Conservation (phyloP, 2,888 invertebrate species). For the Pristionchus maxplancki region DNA sequence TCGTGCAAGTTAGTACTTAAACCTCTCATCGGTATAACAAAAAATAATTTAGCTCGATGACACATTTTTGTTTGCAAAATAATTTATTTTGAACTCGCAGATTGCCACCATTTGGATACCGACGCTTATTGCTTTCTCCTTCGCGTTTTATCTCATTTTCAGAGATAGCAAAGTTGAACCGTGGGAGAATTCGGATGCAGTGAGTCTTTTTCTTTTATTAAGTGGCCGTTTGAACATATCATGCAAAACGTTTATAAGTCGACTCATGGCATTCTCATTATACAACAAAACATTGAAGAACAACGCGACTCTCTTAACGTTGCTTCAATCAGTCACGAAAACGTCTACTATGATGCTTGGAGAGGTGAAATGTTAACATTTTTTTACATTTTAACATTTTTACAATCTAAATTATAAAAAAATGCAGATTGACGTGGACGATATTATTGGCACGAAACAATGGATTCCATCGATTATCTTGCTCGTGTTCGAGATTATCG, state of each 20-base stretch:
- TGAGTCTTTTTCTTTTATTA: too few relatives aligned
- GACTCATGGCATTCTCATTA: too few relatives aligned
- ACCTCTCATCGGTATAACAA: too few relatives aligned
- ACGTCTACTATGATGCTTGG: conserved; percentile 77
- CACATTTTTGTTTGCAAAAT: too few relatives aligned
- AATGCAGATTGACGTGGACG: conserved; percentile 53
- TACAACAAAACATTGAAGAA: conserved; percentile 55
- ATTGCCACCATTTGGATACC: conserved; percentile 76
- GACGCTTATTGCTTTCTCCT: conserved; percentile 74
- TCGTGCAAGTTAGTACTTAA: conserved; percentile 70
- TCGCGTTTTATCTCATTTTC: conserved; percentile 75
- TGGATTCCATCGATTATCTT: conserved; percentile 76
- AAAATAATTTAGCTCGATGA: too few relatives aligned
- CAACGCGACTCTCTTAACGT: conserved; percentile 65
- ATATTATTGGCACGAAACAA: conserved; percentile 61
- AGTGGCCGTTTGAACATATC: too few relatives aligned
- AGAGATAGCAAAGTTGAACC: conserved; percentile 73
- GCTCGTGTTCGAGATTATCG: conserved; percentile 75
- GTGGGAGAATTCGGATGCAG: too few relatives aligned
- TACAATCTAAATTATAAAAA: too few relatives aligned
- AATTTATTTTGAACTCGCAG: too few relatives aligned
- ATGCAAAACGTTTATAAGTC: too few relatives aligned
- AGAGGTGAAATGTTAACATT: conserved; percentile 57
- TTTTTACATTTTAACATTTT: too few relatives aligned
- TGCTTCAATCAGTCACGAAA: conserved; percentile 75